These are phyloP conservation scores for Malurus splendens DNA, from an alignment of 2,797 vertebrate genomes.

Conservation along the genomic window DNA sequence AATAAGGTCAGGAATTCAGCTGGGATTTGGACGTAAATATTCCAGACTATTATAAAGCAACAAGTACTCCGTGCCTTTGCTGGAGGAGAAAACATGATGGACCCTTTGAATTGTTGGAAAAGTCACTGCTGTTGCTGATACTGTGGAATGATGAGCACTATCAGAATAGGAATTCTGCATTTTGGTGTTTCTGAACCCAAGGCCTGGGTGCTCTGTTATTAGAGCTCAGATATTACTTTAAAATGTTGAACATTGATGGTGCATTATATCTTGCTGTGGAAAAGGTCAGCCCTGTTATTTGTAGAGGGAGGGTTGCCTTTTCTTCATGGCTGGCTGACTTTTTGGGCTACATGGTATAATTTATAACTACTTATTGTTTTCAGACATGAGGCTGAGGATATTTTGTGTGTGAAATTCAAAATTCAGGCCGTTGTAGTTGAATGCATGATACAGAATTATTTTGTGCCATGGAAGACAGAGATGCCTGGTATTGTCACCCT, in stretches of 20 bases:
- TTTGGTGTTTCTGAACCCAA: background rate
- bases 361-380: slow-evolving; percentile 21
- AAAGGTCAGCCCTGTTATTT: slow-evolving; percentile 35
- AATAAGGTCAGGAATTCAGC: background rate
- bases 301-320: background rate
- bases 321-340: slow-evolving; percentile 3
- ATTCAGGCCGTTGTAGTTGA: background rate
- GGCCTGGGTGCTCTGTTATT: background rate
- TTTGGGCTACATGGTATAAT: slow-evolving; percentile 7
- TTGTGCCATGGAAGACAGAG: background rate
- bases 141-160: background rate
- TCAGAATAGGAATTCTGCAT: background rate
- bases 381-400: background rate
- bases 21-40: background rate
- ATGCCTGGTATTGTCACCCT: background rate
- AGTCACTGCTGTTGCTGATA: background rate
- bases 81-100: background rate
- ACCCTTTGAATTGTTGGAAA: background rate
- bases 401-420: background rate
- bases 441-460: background rate
- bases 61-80: background rate
- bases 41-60: background rate
- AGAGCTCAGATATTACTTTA: slow-evolving; percentile 12
- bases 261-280: slow-evolving; percentile 7
- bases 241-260: background rate